Percentiles rank a stretch among this genome's conserved stretches.
phyloP scores from a whole-genome alignment of 2,797 vertebrate genomes.

The Typhlichthys eigenmanni region DNA sequence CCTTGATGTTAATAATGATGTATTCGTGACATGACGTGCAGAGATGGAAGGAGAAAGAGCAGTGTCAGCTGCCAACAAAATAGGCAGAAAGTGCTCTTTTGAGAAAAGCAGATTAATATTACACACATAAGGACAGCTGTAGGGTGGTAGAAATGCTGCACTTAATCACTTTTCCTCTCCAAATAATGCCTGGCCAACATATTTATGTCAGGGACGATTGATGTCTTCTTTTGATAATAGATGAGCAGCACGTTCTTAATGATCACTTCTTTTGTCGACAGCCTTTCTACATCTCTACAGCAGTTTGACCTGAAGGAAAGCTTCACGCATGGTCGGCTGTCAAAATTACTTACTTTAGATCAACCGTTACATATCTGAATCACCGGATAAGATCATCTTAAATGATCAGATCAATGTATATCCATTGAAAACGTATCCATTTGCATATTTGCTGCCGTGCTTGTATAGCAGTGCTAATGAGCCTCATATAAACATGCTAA shows the following conservation, averaged over 20 bases:
- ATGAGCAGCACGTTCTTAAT: slow-evolving; percentile 18
- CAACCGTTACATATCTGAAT: slow-evolving; percentile 38
- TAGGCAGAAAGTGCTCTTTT: background rate
- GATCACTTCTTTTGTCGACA: slow-evolving; percentile 25
- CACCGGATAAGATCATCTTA: slow-evolving; percentile 35
- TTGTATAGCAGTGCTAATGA: slow-evolving; percentile 68
- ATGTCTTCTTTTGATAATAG: slow-evolving; percentile 16
- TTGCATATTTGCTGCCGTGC: slow-evolving; percentile 42
- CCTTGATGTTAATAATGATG: no score
- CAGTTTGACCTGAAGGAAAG: slow-evolving; percentile 13
- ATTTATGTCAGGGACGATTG: slow-evolving; percentile 24
- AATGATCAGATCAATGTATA: slow-evolving; percentile 46
- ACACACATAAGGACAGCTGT: slow-evolving; percentile 6
- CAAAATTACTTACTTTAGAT: slow-evolving; percentile 8
- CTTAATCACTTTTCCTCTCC: slow-evolving; percentile 32
- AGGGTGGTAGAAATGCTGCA: background rate
- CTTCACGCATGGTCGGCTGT: slow-evolving; percentile 33
- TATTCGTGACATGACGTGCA: no score
- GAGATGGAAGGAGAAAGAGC: no score
- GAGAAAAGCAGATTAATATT: slow-evolving; percentile 5
- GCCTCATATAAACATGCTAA: slow-evolving; percentile 70
- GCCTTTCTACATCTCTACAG: slow-evolving; percentile 20
- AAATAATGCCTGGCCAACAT: slow-evolving; percentile 13
- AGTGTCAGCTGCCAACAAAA: background rate
- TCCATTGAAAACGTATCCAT: slow-evolving; percentile 38